These are phyloP conservation scores for Corythaixoides concolor DNA, from an alignment of 2,113 vertebrate species.

Conservation along the genomic window DNA sequence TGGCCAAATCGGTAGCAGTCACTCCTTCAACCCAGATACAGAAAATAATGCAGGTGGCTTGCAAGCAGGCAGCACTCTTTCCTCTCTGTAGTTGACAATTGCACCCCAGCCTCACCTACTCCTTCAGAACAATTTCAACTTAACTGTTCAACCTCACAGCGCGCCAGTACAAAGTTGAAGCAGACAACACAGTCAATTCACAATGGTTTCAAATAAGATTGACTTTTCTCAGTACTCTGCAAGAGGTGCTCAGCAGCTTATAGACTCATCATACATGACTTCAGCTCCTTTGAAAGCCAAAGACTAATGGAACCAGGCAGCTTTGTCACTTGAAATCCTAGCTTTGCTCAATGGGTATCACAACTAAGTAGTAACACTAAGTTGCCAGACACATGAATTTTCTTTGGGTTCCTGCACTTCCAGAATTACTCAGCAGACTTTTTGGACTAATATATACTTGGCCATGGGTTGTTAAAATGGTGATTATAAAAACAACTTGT, in stretches of 20 bases:
- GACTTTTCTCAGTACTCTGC: background rate
- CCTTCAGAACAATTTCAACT: background rate
- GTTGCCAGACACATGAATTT: background rate
- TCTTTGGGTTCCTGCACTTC: background rate
- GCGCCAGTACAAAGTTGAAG: background rate
- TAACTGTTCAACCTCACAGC: background rate
- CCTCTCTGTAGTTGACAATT: background rate
- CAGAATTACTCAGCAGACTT: background rate
- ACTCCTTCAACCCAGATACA: background rate
- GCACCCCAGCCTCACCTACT: background rate
- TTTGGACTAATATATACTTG: background rate
- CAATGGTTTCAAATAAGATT: background rate
- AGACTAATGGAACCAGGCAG: background rate
- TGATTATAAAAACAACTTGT: background rate
- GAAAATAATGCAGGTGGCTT: background rate
- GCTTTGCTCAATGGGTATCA: background rate
- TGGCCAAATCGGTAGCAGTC: background rate
- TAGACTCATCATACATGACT: background rate
- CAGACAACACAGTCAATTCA: background rate
- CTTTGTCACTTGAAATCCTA: background rate
- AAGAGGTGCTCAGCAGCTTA: background rate
- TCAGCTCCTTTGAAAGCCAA: background rate
- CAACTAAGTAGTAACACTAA: background rate
- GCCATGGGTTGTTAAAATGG: background rate
- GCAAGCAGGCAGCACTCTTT: background rate